Conservation (phyloP, 2,888 invertebrate species). For the Lepetodrilus schrolli region DNA sequence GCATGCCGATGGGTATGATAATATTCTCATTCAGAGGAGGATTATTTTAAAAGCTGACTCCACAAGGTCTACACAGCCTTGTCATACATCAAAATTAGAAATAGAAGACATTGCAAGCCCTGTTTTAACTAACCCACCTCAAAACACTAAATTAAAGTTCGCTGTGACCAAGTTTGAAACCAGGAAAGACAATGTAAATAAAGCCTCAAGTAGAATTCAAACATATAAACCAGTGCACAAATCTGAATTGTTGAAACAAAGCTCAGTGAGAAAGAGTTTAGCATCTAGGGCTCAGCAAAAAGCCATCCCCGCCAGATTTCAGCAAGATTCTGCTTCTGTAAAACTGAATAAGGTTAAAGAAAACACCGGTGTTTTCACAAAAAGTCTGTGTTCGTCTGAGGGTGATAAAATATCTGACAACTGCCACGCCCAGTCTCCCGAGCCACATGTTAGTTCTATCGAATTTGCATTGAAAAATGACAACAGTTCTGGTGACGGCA, state of each 20-base stretch:
- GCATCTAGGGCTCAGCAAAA: slow-evolving; percentile 16
- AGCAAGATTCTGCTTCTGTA: neutral
- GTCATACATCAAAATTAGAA: neutral
- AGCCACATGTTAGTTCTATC: slow-evolving; percentile 13
- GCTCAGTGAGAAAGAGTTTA: slow-evolving; percentile 19
- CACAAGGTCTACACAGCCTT: neutral
- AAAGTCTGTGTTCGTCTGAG: neutral
- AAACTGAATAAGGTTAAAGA: neutral
- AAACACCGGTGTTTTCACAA: neutral
- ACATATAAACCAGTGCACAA: slow-evolving; percentile 27
- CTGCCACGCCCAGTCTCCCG: neutral
- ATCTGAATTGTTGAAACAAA: slow-evolving; percentile 25
- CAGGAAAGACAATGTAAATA: neutral
- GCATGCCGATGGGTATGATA: slow-evolving; percentile 12
- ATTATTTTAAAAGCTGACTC: neutral
- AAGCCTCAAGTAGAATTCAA: neutral
- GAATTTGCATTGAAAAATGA: slow-evolving; percentile 5
- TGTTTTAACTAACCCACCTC: neutral
- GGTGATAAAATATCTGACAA: neutral
- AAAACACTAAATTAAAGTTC: neutral
- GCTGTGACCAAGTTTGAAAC: slow-evolving; percentile 12
- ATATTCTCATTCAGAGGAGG: slow-evolving; percentile 4
- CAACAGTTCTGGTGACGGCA: neutral
- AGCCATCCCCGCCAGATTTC: neutral
- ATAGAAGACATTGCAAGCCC: neutral